These are phyloP conservation scores for Allophyes oxyacanthae DNA, from an alignment of 2,888 invertebrate species.

Conservation along the genomic window DNA sequence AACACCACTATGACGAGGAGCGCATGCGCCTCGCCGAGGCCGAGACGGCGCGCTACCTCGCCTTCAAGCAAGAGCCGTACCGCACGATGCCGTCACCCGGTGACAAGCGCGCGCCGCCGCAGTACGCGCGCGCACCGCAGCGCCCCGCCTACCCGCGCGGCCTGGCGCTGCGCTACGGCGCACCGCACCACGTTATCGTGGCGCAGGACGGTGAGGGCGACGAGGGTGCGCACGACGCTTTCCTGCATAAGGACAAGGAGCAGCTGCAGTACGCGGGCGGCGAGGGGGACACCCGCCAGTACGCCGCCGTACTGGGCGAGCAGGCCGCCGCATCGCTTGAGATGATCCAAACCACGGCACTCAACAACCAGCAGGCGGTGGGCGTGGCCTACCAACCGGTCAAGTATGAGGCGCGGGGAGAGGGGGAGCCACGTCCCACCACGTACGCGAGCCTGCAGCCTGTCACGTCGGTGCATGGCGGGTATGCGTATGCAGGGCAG, in stretches of 20 bases:
- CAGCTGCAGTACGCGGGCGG: slow-evolving; percentile 71
- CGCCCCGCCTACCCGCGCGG: slow-evolving; percentile 67
- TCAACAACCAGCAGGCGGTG: slow-evolving; percentile 80
- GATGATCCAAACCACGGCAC: slow-evolving; percentile 79
- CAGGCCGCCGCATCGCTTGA: slow-evolving; percentile 73
- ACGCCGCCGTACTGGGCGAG: slow-evolving; percentile 71
- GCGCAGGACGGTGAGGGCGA: slow-evolving; percentile 73
- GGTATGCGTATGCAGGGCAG: slow-evolving; percentile 76
- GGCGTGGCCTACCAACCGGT: slow-evolving; percentile 82
- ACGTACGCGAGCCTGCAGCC: slow-evolving; percentile 91
- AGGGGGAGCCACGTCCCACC: slow-evolving; percentile 76
- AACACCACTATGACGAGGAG: slow-evolving; percentile 77
- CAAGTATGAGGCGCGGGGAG: slow-evolving; percentile 83
- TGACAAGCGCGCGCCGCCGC: slow-evolving; percentile 66
- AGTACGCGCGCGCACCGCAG: slow-evolving; percentile 62
- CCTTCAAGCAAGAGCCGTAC: slow-evolving; percentile 82
- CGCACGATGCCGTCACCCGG: slow-evolving; percentile 66
- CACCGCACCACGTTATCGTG: slow-evolving; percentile 78
- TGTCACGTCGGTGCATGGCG: slow-evolving; percentile 87
- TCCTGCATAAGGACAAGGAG: slow-evolving; percentile 73
- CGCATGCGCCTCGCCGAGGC: slow-evolving; percentile 75
- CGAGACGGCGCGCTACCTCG: slow-evolving; percentile 80
- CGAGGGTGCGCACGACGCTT: slow-evolving; percentile 74
- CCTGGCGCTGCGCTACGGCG: slow-evolving; percentile 75
- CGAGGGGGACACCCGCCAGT: slow-evolving; percentile 71